Conservation (phyloP, 1,140 invertebrate species). For the Lucilia cuprina region DNA sequence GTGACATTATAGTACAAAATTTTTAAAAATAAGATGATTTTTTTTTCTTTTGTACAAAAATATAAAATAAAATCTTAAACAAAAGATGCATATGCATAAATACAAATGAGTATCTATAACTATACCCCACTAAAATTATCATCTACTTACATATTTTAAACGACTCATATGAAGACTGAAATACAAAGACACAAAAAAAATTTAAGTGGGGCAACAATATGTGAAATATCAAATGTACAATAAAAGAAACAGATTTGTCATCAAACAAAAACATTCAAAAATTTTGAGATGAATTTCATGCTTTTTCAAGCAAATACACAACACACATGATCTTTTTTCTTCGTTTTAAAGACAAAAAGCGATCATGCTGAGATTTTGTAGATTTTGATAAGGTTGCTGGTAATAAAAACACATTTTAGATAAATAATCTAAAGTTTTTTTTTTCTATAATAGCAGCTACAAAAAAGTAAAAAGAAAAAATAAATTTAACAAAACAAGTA, state of each 20-base stretch:
- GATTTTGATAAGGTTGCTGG: neutral
- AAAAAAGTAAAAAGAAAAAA: too few relatives aligned
- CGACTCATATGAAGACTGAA: neutral
- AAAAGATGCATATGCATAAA: neutral
- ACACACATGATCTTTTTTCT: neutral
- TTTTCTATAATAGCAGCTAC: too few relatives aligned
- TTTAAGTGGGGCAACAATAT: constrained; percentile 6
- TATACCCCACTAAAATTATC: neutral
- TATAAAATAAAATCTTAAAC: neutral
- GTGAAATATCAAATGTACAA: neutral
- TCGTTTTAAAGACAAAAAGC: neutral
- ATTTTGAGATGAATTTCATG: neutral
- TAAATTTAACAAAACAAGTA: too few relatives aligned
- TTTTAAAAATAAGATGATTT: neutral
- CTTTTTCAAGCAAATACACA: neutral
- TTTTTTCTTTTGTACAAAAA: neutral
- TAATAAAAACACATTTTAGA: neutral
- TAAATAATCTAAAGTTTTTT: neutral
- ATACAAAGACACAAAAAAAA: neutral
- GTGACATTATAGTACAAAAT: constrained; percentile 7
- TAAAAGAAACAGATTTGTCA: constrained; percentile 2
- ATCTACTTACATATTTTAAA: neutral
- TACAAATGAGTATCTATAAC: neutral
- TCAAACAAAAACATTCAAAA: neutral
- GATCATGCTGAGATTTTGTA: constrained; percentile 19